A percentile compares a stretch with the other conserved stretches of the same genome.
Conservation (phyloP, 2,888 invertebrate genomes). For the Trichogramma evanescens region DNA sequence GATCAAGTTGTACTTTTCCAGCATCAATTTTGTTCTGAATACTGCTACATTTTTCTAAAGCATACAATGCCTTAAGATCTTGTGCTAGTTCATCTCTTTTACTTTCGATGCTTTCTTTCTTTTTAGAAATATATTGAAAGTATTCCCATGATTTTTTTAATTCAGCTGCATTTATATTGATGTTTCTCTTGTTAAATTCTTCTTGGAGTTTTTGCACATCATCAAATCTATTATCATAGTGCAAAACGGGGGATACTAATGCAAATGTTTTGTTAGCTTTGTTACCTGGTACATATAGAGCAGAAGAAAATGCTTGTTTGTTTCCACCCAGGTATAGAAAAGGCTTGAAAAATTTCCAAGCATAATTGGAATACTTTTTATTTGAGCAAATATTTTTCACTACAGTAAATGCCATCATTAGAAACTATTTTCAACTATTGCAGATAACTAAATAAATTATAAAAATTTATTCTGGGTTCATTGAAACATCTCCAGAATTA, state of each 20-base stretch:
- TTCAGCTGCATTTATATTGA: constrained; percentile 52
- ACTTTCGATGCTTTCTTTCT: constrained; percentile 51
- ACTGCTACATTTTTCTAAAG: constrained; percentile 29
- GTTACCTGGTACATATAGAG: constrained; percentile 62
- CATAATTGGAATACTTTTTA: background rate
- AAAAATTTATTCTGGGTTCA: background rate
- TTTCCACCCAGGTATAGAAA: background rate
- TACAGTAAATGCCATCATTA: constrained; percentile 15
- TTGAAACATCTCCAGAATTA: background rate
- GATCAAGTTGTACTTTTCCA: constrained; percentile 53
- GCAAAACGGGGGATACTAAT: constrained; percentile 62
- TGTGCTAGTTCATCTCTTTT: constrained; percentile 51
- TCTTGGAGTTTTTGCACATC: constrained; percentile 50
- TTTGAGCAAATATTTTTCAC: background rate
- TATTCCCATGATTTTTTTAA: constrained; percentile 57
- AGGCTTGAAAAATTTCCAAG: constrained; percentile 2
- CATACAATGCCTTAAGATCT: constrained; percentile 47
- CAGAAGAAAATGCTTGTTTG: constrained; percentile 46
- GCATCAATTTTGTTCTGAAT: constrained; percentile 49
- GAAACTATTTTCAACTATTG: background rate
- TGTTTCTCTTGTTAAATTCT: constrained; percentile 54
- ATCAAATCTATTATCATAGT: constrained; percentile 55
- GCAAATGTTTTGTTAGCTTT: constrained; percentile 64
- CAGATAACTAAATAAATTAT: background rate
- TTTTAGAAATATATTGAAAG: constrained; percentile 53